These are phyloP conservation scores for Pseudochirops cupreus DNA, from an alignment of 2,797 vertebrate species.

Conservation along the genomic window DNA sequence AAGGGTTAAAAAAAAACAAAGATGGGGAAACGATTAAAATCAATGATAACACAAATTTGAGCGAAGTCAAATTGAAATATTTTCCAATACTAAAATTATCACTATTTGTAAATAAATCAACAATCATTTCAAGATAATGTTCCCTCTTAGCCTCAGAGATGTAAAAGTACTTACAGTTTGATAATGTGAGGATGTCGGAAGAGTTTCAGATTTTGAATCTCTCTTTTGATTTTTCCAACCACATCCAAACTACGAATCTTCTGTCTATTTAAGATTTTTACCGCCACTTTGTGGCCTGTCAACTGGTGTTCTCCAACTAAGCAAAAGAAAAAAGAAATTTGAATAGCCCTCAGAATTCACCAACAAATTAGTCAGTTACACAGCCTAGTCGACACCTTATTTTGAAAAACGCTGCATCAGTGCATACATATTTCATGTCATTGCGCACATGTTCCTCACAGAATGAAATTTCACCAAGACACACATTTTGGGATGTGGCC, in stretches of 20 bases:
- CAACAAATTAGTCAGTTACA: not conserved
- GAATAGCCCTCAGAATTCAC: constrained; percentile 33
- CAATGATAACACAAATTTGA: constrained; percentile 38
- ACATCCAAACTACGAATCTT: constrained; percentile 99
- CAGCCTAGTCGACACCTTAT: not conserved
- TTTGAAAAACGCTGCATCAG: not conserved
- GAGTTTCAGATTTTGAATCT: constrained; percentile 99
- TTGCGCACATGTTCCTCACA: not conserved
- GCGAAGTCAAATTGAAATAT: not conserved
- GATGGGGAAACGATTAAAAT: not conserved
- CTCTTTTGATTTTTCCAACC: constrained; percentile 98
- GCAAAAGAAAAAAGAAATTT: constrained; percentile 71
- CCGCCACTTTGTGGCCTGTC: constrained; percentile 98
- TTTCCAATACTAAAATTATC: constrained; percentile 31
- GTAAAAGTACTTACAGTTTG: constrained; percentile 93
- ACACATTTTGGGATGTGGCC: not conserved
- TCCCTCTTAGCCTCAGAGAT: not conserved
- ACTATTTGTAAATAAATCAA: constrained; percentile 32
- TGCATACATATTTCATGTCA: not conserved
- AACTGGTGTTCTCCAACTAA: constrained; percentile 97
- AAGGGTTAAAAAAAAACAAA: constrained; percentile 17
- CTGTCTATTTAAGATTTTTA: constrained; percentile 99
- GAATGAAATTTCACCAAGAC: not conserved
- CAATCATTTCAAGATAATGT: constrained; percentile 24
- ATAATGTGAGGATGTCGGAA: constrained; percentile 99